Base-by-base conservation (phyloP, 2,113 vertebrate species). In the Cebidichthys violaceus region DNA sequence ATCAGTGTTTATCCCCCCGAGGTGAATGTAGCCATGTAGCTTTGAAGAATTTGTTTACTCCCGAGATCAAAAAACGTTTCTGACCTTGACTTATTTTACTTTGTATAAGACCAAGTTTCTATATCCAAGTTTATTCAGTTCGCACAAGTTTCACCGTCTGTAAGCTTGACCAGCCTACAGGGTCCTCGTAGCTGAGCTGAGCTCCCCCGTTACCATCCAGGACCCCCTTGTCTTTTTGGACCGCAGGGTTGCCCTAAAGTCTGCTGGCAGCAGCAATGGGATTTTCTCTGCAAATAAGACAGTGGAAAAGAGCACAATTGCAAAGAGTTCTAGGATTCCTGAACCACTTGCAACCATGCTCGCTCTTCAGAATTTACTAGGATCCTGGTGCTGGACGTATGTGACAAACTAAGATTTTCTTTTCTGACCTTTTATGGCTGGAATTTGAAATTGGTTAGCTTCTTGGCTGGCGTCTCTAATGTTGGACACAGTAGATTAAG, bases 21-120 rank as follows among this genome's bases (percentile, higher is more conserved):
- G 60, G 60, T 57, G 29, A 67, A 55, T 33, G 29, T n/a, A 54
- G 13, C 31, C 61, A 37, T 37, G 18, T 22, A 15, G 62, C 18
- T 67, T 43, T 65, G 31, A 75, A 52, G 45, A 37, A 29, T 75
- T 13, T 22, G 35, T 76, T 66, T 55, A 66, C 55, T 50, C 27
- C 2, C 10, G 14, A 61, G 8, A 70, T 35, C 1, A 79, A 70
- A 55, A 14, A 18, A 41, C 22, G 1, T 65, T 70, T 62, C 52
- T 52, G 18, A 64, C 43, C 33, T 62, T 64, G 57, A 41, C 33
- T 37, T 39, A 24, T 22, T 33, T 24, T 70, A 7, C 62, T 31
- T 20, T 76, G 24, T 45, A 45, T 8, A 27, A 67, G 1, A 54
- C 43, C 22, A n/a, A 17, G 14, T 59, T 59, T 57, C 2, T 33